Percentiles rank a stretch among this genome's conserved stretches.
These are phyloP conservation scores for Biston stratarius DNA, from an alignment of 2,888 invertebrate genomes.

Conservation along the genomic window DNA sequence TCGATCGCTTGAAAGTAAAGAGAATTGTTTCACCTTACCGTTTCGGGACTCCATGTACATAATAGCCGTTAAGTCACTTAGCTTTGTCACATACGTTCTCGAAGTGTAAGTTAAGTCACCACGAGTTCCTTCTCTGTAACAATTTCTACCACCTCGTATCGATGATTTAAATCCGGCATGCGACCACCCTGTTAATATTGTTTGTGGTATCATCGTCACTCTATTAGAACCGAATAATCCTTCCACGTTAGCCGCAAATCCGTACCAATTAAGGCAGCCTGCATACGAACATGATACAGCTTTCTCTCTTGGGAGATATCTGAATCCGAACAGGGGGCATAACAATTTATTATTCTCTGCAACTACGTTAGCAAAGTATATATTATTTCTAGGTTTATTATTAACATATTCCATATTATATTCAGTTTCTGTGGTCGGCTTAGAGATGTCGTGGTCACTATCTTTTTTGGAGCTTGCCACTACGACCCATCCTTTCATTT, in stretches of 20 bases:
- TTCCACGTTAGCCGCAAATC: neutral
- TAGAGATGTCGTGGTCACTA: neutral
- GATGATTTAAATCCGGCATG: neutral
- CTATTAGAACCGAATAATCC: neutral
- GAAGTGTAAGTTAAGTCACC: neutral
- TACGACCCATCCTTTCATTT: neutral
- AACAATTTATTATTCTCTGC: neutral
- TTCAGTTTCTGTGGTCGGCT: neutral
- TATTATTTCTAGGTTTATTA: too few relatives aligned
- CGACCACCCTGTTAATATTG: neutral
- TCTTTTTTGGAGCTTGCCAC: neutral
- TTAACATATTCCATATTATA: neutral
- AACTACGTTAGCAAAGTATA: neutral
- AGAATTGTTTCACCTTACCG: neutral
- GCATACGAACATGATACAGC: neutral
- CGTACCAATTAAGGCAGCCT: neutral
- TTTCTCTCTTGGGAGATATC: neutral
- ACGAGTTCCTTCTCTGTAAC: neutral
- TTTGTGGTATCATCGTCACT: neutral
- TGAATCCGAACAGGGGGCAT: neutral
- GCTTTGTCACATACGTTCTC: neutral
- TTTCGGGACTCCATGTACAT: neutral
- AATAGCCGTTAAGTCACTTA: neutral
- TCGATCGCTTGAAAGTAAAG: neutral
- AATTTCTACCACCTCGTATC: neutral